Evolutionary conservation across 2,888 invertebrate genomes (phyloP).

Genomic region (Malthinus seriepunctatus): DNA sequence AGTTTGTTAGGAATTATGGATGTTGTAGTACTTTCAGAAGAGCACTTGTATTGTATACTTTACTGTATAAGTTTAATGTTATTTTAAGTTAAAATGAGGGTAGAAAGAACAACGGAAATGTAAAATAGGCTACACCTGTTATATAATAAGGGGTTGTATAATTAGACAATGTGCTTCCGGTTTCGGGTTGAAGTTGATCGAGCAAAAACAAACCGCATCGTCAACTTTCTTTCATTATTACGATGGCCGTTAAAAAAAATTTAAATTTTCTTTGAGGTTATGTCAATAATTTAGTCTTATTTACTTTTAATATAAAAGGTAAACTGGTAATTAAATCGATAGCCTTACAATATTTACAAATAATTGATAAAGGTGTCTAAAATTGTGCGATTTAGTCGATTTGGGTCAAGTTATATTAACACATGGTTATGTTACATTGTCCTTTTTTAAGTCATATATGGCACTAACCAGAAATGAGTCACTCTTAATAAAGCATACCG

Average conservation of each 20-base stretch:
- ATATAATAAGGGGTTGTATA: conserved; percentile 12
- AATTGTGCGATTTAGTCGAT: conserved; percentile 13
- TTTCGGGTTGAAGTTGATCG: conserved; percentile 13
- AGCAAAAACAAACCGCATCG: background rate
- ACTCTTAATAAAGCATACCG: conserved; percentile 6
- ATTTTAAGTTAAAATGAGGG: too few relatives aligned
- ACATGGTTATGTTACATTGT: conserved; percentile 18
- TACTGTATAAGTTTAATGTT: too few relatives aligned
- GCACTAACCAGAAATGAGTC: conserved; percentile 28
- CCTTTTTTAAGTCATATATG: conserved; percentile 26
- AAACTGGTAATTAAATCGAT: background rate
- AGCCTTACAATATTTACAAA: background rate
- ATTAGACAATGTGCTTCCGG: conserved; percentile 17
- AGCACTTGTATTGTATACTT: too few relatives aligned
- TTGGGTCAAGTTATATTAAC: conserved; percentile 27
- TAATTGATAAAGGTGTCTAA: conserved; percentile 8
- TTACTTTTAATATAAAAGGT: background rate
- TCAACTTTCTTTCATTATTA: background rate
- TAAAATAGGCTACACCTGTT: conserved; percentile 12
- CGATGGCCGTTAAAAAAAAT: too few relatives aligned
- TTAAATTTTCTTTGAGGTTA: too few relatives aligned
- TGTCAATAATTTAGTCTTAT: too few relatives aligned
- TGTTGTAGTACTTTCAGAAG: too few relatives aligned
- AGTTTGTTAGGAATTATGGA: too few relatives aligned
- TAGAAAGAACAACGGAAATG: conserved; percentile 7